Base-by-base conservation (phyloP, 2,113 vertebrate species). In the Sturnus vulgaris region DNA sequence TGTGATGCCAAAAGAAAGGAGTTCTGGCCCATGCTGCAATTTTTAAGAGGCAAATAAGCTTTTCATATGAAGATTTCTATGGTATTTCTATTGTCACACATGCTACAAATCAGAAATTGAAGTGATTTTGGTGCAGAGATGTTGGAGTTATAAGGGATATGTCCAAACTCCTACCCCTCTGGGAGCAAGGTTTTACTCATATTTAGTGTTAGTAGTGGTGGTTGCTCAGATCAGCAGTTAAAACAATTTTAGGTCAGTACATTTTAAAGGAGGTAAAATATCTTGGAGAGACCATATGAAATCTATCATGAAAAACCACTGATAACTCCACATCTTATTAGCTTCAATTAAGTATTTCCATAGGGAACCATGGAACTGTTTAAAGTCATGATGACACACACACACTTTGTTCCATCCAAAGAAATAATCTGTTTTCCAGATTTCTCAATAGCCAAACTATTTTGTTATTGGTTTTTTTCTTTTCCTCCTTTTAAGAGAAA, bases 321-420 rank as follows among this genome's bases (percentile, higher is more conserved):
- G 98, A 98, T 97, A 98, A 97, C 56, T 79, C 57, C 97, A 97
- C 98, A 91, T 98, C 98, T 98, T 98, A 98, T 98, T 98, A 90
- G 98, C 98, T 97, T 96, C 97, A 98, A 98, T 98, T 97, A 98
- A 97, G 93, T 97, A 91, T 96, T 98, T 98, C 97, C 94, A 98
- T 98, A 95, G 87, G 94, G 98, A 98, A 96, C 92, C 55, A 17
- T 89, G 97, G 97, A 98, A 97, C 96, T 91, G 96, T 96, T 97
- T 96, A 96, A 94, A 81, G 49, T 93, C 92, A 96, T 95, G 73
- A 88, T 90, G 94, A 97, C 97, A 98, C 95, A 98, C 93, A 92
- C 94, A 95, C 85, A 76, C 91, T 96, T 95, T 89, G 85, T 92
- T 95, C 94, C 61, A 19, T 97, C 96, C 97, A 91, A 49, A 92